Conservation (phyloP, 1,140 invertebrate species). For the Heliconius eleuchia region DNA sequence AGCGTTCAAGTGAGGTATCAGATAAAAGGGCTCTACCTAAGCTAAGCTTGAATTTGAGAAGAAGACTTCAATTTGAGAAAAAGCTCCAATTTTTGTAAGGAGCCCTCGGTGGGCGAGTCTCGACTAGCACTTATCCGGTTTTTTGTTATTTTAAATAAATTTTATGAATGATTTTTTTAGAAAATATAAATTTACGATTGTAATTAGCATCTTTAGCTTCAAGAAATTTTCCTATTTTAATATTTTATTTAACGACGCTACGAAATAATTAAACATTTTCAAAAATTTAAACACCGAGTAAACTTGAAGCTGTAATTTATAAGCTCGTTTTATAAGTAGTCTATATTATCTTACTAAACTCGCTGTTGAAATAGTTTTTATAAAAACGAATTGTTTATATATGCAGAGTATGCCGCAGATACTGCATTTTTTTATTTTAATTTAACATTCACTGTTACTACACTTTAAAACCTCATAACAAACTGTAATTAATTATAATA, state of each 20-base stretch:
- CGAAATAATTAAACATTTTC: not conserved
- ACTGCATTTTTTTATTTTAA: too few relatives aligned
- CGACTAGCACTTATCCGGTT: too few relatives aligned
- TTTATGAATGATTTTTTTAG: not conserved
- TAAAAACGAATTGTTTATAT: not conserved
- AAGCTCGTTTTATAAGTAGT: not conserved
- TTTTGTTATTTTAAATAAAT: not conserved
- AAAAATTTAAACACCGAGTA: not conserved
- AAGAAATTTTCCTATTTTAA: not conserved
- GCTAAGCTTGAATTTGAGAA: too few relatives aligned
- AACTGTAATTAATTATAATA: conserved; percentile 7
- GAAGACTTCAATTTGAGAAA: too few relatives aligned
- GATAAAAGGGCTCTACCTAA: too few relatives aligned
- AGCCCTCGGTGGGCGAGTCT: too few relatives aligned
- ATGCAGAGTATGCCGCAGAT: too few relatives aligned
- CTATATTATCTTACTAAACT: not conserved
- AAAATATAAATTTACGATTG: not conserved
- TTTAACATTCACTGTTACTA: not conserved
- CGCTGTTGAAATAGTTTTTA: not conserved
- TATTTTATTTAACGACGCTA: not conserved
- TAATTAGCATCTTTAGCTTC: not conserved
- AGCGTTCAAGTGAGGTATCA: too few relatives aligned
- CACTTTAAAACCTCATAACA: not conserved
- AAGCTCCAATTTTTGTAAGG: too few relatives aligned
- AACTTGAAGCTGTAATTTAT: not conserved